These are phyloP conservation scores for Hycleus cichorii DNA, from an alignment of 1,140 invertebrate species.

Conservation along the genomic window DNA sequence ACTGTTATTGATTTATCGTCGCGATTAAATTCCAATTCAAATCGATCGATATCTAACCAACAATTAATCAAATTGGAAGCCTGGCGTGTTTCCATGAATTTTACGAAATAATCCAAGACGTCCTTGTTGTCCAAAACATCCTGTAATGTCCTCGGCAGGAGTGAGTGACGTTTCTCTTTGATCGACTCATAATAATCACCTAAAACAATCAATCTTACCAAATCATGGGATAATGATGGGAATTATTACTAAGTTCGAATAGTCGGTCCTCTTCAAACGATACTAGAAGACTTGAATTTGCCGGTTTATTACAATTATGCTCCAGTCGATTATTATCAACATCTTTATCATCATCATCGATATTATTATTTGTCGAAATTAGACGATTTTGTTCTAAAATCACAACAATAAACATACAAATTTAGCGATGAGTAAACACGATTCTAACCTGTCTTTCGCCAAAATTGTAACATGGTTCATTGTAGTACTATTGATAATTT, in stretches of 20 bases:
- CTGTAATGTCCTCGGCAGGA: constrained; percentile 54
- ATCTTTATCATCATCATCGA: background rate
- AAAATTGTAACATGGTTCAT: constrained; percentile 40
- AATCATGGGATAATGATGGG: background rate
- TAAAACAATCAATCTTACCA: background rate
- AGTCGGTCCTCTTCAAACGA: too few relatives aligned
- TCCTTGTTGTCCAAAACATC: constrained; percentile 61
- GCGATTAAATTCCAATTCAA: constrained; percentile 38
- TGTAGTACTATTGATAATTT: too few relatives aligned
- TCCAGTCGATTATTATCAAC: background rate
- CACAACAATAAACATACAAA: background rate
- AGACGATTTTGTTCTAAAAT: background rate
- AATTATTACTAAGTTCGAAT: too few relatives aligned
- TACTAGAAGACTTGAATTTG: too few relatives aligned
- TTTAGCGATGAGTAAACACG: background rate
- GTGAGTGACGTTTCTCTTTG: constrained; percentile 39
- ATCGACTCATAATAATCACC: constrained; percentile 23
- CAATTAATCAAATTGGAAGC: constrained; percentile 55
- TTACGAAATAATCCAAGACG: constrained; percentile 65
- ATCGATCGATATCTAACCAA: constrained; percentile 66
- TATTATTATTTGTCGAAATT: background rate
- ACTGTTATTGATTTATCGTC: constrained; percentile 10
- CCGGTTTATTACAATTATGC: background rate
- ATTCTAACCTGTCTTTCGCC: constrained; percentile 26
- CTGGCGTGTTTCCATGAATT: constrained; percentile 59